These are phyloP conservation scores for Ptilodon capucinus DNA, from an alignment of 2,888 invertebrate genomes.

Conservation along the genomic window DNA sequence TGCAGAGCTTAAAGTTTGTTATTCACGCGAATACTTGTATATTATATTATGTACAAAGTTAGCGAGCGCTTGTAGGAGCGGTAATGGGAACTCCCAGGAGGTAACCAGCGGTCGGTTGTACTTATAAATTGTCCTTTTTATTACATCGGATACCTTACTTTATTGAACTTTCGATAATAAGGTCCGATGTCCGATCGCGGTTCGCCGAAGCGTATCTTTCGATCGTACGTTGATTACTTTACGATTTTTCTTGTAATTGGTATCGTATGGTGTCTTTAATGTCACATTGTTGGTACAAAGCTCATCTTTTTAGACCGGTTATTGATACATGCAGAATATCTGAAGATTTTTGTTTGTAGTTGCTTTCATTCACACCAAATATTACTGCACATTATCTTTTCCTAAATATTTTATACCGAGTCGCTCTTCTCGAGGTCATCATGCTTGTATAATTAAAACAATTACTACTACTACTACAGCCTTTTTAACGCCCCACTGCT, in stretches of 20 bases:
- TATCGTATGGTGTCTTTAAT: neutral
- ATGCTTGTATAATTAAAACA: no score
- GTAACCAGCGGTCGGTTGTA: neutral
- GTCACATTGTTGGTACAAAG: neutral
- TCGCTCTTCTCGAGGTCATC: no score
- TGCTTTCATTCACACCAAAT: no score
- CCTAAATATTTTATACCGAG: no score
- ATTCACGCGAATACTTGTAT: neutral
- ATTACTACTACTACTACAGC: no score
- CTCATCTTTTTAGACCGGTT: neutral
- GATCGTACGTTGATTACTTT: neutral
- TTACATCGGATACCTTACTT: neutral
- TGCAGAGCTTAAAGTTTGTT: no score
- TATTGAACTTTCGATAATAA: slow-evolving; percentile 3
- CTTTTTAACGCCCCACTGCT: no score
- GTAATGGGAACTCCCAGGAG: neutral
- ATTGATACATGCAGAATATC: no score
- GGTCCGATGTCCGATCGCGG: neutral
- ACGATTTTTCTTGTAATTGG: no score
- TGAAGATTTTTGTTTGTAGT: no score
- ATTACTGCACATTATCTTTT: no score
- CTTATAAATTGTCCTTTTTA: slow-evolving; percentile 5
- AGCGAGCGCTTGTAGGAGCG: neutral
- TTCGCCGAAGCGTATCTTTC: neutral
- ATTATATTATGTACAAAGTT: neutral